Evolutionary conservation across 1,140 invertebrate species (phyloP), one percentile per base, ranked within the genome.

Genomic region (Eupristina koningsbergeri): DNA sequence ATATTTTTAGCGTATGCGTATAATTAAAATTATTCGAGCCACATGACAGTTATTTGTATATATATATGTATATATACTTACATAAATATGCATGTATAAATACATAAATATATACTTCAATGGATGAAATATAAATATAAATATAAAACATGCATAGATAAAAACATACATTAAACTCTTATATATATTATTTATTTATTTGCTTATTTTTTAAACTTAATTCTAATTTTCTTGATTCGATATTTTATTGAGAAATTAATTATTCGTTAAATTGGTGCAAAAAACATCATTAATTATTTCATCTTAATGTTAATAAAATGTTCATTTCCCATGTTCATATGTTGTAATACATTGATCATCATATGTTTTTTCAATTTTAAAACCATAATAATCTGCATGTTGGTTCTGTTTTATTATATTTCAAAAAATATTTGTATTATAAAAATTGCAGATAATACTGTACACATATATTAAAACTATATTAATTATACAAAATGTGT

Each of bases 1-100:
- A 73, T 34, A 79, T 74, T 84, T 84, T 7, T 74, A 63, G 47
- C 11, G 71, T 79, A 78, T 78, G 58, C 47, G 63, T 83, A 53
- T 36, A 36, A 36, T 29, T 17, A 78, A 31, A 39, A 67, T n/a
- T 71, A 69, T 26, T 77, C 58, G 36, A 83, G 26, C n/a, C 22
- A 5, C 29, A 2, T 47, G 26, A 58, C 26, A n/a, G n/a, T n/a
- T n/a, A n/a, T n/a, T n/a, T n/a, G n/a, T n/a, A n/a, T 64, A 82
- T 6, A 63, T 64, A 34, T 61, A 61, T 61, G 31, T 31, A 31
- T 47, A 78, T 47, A 34, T 47, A 26, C 22, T 47, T 45, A 31
- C 61, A 67, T 34, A 53, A n/a, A 67, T 47, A 67, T n/a, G 36
- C 17, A 80, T 11, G 71, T n/a, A 80, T 13, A 13, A 26, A 26